Conservation (phyloP, 2,888 invertebrate species). For the Corbicula japonica region DNA sequence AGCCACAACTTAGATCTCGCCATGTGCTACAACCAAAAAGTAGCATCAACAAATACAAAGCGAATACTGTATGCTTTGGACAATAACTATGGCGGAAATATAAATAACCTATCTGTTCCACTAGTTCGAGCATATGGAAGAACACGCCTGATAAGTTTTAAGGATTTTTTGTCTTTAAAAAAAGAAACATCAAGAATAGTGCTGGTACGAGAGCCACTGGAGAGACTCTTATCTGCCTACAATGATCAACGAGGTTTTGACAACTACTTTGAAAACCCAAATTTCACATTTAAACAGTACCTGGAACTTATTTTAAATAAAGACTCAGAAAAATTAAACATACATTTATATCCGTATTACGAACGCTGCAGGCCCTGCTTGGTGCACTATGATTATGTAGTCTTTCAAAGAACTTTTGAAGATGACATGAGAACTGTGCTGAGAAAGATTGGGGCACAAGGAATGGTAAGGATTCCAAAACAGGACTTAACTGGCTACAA, state of each 20-base stretch:
- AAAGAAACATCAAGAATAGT: background rate
- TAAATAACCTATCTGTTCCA: background rate
- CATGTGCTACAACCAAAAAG: constrained; percentile 9
- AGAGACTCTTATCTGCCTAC: constrained; percentile 11
- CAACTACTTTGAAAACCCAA: background rate
- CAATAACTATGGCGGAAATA: background rate
- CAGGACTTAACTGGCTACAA: constrained; percentile 5
- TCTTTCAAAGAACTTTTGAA: constrained; percentile 6
- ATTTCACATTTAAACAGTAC: constrained; percentile 9
- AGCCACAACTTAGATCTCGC: background rate
- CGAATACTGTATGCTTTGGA: constrained; percentile 9
- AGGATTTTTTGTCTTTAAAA: background rate
- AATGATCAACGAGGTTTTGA: constrained; percentile 1
- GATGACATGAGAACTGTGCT: background rate
- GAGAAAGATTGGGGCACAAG: background rate
- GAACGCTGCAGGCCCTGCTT: constrained; percentile 18
- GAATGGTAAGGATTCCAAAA: background rate
- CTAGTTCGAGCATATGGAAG: background rate
- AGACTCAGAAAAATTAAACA: background rate
- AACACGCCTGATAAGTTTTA: background rate
- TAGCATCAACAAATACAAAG: constrained; percentile 8
- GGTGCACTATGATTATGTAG: constrained; percentile 3
- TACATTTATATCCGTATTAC: constrained; percentile 18
- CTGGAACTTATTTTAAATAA: background rate
- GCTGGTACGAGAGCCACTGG: constrained; percentile 14